A percentile compares a stretch with the other conserved stretches of the same genome.
These are phyloP conservation scores for Dendrocincla fuliginosa DNA, from an alignment of 2,797 vertebrate species.

Conservation along the genomic window DNA sequence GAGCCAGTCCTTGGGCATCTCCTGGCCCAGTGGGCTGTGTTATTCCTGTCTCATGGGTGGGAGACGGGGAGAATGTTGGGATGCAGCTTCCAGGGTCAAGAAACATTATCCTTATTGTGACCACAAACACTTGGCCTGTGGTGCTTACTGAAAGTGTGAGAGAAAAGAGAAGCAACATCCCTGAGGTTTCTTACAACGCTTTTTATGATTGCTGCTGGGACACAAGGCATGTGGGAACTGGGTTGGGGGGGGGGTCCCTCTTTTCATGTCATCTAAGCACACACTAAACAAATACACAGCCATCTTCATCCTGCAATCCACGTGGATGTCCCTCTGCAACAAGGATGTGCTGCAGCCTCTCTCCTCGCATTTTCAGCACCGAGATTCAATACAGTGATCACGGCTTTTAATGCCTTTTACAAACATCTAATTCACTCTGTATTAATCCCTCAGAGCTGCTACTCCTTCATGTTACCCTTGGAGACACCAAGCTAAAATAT, in stretches of 20 bases:
- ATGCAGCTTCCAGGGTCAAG: background rate
- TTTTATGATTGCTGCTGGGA: background rate
- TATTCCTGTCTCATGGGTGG: background rate
- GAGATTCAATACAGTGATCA: rapidly evolving
- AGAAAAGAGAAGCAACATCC: background rate
- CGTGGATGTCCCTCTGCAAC: background rate
- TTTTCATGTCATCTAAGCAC: background rate
- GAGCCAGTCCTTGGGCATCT: background rate
- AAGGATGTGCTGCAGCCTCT: background rate
- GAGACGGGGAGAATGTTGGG: background rate
- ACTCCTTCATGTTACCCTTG: background rate
- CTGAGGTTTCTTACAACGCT: background rate
- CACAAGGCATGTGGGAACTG: background rate
- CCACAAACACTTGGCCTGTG: background rate
- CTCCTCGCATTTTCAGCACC: rapidly evolving
- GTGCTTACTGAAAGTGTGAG: background rate
- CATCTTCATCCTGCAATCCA: background rate
- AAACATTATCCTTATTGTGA: background rate
- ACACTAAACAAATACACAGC: background rate
- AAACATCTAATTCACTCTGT: background rate
- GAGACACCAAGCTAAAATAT: background rate
- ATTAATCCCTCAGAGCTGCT: background rate
- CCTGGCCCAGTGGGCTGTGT: rapidly evolving
- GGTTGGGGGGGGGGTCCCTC: rapidly evolving
- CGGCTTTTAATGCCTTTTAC: background rate